Base-by-base conservation (phyloP, 2,113 vertebrate species). In the Pardalotus punctatus region DNA sequence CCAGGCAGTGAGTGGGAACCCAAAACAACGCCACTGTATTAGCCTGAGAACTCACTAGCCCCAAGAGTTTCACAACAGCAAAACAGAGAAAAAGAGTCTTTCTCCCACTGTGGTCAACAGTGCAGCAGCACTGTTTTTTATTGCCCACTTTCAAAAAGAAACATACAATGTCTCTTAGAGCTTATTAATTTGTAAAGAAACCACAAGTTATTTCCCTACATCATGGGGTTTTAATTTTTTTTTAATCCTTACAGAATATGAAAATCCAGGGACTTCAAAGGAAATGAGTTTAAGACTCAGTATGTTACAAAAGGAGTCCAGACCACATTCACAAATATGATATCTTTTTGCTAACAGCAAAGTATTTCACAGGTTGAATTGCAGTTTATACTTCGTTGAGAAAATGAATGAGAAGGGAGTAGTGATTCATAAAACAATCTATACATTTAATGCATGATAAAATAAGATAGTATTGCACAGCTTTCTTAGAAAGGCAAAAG, bases 171-270 rank as follows among this genome's bases (percentile, higher is more conserved):
- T 96, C 97, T 94, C 93, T 95, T 95, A 88, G 48, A 54, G 89
- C 89, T 92, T 95, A 97, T 96, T 98, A 97, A 98, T 97, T 97
- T 97, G 95, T 88, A 96, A 96, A 98, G 94, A 97, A 93, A 91
- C 97, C 92, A 92, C 87, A 96, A 97, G 96, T 92, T 96, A 97
- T 94, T 97, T 97, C 76, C 92, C 97, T 96, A 94, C 79, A 97
- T 70, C 61, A 60, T 31, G 64, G 65, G 73, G 12, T 88, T 96
- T 96, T 74, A 83, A 36, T 23, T 86, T 57, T 62, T 62, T 81
- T 86, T 62, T 12, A 88, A 81, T 94, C 54, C 70, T 94, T 70
- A 73, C 33, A 74, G 60, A 81, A 80, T 92, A 84, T 31, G 86
- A 93, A 95, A 94, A 92, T 22, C 38, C 93, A 92, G 62, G 22